Evolutionary conservation across 30 jellyfish, hydroid and myxozoan genomes (phyloP).

Genomic region (Hydra vulgaris): DNA sequence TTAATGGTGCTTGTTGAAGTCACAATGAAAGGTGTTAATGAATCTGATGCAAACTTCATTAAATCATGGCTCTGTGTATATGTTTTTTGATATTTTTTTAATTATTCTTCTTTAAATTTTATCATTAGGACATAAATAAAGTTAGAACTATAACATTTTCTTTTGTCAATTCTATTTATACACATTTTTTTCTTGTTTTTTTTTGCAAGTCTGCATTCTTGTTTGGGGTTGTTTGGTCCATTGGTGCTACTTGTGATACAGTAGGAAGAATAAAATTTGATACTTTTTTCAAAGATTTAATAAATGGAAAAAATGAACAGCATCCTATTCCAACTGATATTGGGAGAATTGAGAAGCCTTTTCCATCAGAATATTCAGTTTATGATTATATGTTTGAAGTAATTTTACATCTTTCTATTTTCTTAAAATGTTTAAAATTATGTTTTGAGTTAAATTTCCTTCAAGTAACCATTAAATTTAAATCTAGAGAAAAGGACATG

Average conservation of each 20-base stretch:
- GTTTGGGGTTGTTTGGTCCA: conserved; percentile 81
- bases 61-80: conserved; percentile 84
- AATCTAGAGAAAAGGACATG: conserved; percentile 92
- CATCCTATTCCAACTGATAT: conserved; percentile 77
- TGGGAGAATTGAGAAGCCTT: conserved; percentile 67
- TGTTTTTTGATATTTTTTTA: too few relatives aligned
- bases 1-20: conserved; percentile 72
- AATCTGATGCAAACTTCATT: conserved; percentile 53
- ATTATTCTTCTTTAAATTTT: background rate
- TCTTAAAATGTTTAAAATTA: background rate
- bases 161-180: background rate
- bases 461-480: background rate
- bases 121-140: background rate
- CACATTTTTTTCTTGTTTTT: background rate
- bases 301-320: conserved; percentile 75
- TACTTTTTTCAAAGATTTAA: conserved; percentile 46
- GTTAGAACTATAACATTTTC: too few relatives aligned
- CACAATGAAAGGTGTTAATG: conserved; percentile 54
- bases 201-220: conserved; percentile 67
- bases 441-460: background rate
- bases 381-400: conserved; percentile 97
- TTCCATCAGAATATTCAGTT: conserved; percentile 83
- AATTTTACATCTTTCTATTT: background rate
- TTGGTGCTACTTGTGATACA: conserved; percentile 94
- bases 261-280: conserved; percentile 67